Conservation (phyloP, 2,888 invertebrate genomes). For the Hedychridium roseum region DNA sequence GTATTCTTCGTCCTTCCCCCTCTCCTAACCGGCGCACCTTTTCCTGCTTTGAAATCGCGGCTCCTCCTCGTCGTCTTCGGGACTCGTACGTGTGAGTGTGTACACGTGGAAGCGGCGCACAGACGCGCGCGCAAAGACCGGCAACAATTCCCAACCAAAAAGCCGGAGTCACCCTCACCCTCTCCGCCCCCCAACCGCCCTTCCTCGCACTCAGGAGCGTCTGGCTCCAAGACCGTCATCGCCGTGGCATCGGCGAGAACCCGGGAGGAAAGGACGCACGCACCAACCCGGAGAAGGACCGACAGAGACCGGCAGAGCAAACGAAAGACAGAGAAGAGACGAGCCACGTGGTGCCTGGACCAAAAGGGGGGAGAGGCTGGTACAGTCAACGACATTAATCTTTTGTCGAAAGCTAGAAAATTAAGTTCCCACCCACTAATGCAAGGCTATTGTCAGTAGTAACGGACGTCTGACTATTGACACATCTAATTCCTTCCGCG, state of each 20-base stretch:
- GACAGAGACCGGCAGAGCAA: slow-evolving; percentile 15
- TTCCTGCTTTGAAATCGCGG: neutral
- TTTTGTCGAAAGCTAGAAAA: too few relatives aligned
- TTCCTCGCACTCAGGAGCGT: slow-evolving; percentile 42
- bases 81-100: slow-evolving; percentile 15
- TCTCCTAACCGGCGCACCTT: slow-evolving; percentile 7
- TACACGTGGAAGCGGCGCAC: slow-evolving; percentile 14
- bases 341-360: slow-evolving; percentile 8
- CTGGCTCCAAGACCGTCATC: slow-evolving; percentile 57
- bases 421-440: too few relatives aligned
- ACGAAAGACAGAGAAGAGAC: slow-evolving; percentile 16
- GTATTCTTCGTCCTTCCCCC: slow-evolving; percentile 7
- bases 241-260: slow-evolving; percentile 34
- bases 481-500: too few relatives aligned
- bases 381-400: slow-evolving; percentile 26
- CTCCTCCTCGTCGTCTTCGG: slow-evolving; percentile 3
- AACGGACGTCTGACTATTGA: too few relatives aligned
- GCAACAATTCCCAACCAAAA: slow-evolving; percentile 59
- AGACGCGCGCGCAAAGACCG: slow-evolving; percentile 41
- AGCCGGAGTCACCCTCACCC: slow-evolving; percentile 53
- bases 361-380: slow-evolving; percentile 13
- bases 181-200: slow-evolving; percentile 30
- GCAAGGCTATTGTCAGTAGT: too few relatives aligned
- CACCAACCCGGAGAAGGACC: neutral
- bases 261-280: slow-evolving; percentile 13